A percentile compares a stretch with the other conserved stretches of the same genome.
These are phyloP conservation scores for Anguilla megastoma DNA, from an alignment of 2,797 vertebrate species.

Conservation along the genomic window DNA sequence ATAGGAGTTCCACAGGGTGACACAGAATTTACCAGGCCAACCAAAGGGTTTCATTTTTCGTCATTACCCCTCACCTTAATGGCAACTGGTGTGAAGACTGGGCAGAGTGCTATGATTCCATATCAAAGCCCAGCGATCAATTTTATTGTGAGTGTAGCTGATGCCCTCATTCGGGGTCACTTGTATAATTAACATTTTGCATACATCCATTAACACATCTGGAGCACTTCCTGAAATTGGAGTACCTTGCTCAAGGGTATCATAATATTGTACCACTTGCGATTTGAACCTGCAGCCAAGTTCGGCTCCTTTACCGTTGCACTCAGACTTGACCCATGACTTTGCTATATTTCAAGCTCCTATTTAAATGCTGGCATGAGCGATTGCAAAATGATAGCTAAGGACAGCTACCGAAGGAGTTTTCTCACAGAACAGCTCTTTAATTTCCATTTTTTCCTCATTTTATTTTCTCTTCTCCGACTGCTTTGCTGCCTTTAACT, in stretches of 20 bases:
- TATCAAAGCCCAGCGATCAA: not conserved
- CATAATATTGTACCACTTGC: not conserved
- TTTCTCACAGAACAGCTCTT: not conserved
- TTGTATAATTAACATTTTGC: not conserved
- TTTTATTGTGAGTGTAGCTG: not conserved
- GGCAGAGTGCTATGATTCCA: not conserved
- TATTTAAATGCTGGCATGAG: not conserved
- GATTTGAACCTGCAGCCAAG: not conserved
- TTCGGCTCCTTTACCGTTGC: no score
- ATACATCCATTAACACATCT: not conserved
- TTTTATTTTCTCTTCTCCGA: conserved; percentile 4
- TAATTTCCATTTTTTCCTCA: not conserved
- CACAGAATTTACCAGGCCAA: not conserved
- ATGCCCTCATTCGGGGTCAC: not conserved
- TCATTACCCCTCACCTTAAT: not conserved
- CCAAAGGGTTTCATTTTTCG: not conserved
- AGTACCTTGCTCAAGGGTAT: not conserved
- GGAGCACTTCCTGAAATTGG: not conserved
- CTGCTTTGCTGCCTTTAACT: conserved; percentile 69
- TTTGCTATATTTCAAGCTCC: not conserved
- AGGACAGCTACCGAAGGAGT: not conserved
- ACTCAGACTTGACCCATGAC: not conserved
- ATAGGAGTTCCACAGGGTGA: not conserved
- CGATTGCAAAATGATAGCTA: not conserved
- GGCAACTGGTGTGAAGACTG: not conserved